phyloP scores from a whole-genome alignment of 2,113 vertebrate genomes.

The Alethe castanea region DNA sequence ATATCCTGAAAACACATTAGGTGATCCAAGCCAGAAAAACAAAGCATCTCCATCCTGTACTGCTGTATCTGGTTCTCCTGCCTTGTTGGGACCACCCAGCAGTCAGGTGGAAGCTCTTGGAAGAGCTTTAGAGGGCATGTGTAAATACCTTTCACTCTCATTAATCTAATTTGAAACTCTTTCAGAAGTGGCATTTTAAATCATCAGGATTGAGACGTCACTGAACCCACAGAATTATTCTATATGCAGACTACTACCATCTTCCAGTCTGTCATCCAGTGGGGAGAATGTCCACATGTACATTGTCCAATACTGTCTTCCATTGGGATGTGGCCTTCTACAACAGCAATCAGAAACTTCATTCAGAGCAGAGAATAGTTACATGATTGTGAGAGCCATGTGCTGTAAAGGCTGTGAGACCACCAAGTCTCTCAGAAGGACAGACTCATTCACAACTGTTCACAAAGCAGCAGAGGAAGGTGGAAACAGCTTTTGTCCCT shows the following conservation, averaged over 20 bases:
- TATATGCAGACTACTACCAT: background rate
- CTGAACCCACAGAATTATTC: background rate
- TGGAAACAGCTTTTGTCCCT: background rate
- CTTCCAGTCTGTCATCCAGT: background rate
- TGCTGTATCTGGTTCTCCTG: background rate
- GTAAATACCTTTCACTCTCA: conserved; percentile 4
- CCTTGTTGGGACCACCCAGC: conserved; percentile 28
- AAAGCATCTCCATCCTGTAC: conserved; percentile 23
- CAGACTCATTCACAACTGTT: background rate
- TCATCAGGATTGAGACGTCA: background rate
- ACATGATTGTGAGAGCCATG: background rate
- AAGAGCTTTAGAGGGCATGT: background rate
- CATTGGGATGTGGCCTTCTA: background rate
- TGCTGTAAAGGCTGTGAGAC: background rate
- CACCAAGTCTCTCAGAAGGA: background rate
- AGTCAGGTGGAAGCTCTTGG: background rate
- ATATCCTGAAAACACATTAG: conserved; percentile 29
- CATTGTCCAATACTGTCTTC: background rate
- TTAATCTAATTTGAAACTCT: background rate
- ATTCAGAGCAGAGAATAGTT: background rate
- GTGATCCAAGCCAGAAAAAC: conserved; percentile 48
- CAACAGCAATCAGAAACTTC: background rate
- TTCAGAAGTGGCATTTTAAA: background rate
- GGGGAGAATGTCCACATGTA: background rate
- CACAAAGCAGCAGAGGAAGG: background rate